Conservation (phyloP, 2,888 invertebrate genomes). For the Xestia ashworthii region DNA sequence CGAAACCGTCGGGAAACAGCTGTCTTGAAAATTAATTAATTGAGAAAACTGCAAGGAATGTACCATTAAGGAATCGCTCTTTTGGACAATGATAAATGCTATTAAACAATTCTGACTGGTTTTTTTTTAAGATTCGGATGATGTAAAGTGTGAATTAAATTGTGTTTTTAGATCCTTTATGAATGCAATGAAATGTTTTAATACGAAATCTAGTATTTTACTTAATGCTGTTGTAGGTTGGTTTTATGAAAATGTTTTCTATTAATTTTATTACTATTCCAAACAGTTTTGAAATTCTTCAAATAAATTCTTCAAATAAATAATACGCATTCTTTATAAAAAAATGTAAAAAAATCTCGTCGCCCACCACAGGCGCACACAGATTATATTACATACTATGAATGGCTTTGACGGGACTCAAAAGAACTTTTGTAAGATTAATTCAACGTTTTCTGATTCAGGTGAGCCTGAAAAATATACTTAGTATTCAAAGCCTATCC, state of each 20-base stretch:
- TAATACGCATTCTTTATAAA: no score
- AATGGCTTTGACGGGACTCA: constrained; percentile 2
- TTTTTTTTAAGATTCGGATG: constrained; percentile 3
- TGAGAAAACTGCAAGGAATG: constrained; percentile 50
- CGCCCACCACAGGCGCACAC: background rate
- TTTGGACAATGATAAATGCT: constrained; percentile 55
- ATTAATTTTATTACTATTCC: background rate
- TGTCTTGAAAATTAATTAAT: constrained; percentile 54
- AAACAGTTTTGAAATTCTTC: background rate
- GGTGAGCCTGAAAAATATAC: background rate
- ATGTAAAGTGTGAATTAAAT: background rate
- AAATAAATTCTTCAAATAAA: background rate
- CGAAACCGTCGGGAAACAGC: constrained; percentile 29
- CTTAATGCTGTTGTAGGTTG: background rate
- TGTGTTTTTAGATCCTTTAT: background rate
- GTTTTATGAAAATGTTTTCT: background rate
- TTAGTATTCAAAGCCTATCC: constrained; percentile 14
- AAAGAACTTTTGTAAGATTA: constrained; percentile 19
- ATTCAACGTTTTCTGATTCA: constrained; percentile 18
- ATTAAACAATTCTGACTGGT: constrained; percentile 22
- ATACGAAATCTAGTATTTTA: background rate
- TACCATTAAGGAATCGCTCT: constrained; percentile 53
- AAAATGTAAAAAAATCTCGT: background rate
- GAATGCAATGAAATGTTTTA: background rate
- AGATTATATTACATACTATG: background rate